A percentile compares a stretch with the other conserved stretches of the same genome.
These are phyloP conservation scores for Callosobruchus maculatus DNA, from an alignment of 2,888 invertebrate genomes.

Conservation along the genomic window DNA sequence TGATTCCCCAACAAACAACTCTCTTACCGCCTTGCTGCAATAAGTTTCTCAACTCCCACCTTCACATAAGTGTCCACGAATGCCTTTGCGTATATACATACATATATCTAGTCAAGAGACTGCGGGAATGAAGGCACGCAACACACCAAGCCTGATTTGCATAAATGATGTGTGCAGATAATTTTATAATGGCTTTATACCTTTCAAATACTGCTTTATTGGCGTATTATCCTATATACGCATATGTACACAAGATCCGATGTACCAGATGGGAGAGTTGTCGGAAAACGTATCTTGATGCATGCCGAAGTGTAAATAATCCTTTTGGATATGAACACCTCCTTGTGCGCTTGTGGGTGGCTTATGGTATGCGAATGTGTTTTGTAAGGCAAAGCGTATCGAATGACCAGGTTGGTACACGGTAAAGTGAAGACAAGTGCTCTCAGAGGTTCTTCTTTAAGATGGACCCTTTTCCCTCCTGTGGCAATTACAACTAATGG, in stretches of 20 bases:
- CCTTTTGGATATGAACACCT: background rate
- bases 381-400: too few species aligned
- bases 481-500: too few species aligned
- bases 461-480: too few species aligned
- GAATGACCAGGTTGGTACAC: too few species aligned
- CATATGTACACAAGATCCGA: background rate
- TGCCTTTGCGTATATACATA: background rate
- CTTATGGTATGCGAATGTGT: background rate
- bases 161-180: conserved; percentile 15
- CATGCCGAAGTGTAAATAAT: background rate
- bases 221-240: background rate
- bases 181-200: conserved; percentile 11
- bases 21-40: too few species aligned
- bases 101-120: background rate
- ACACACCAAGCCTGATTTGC: conserved; percentile 8
- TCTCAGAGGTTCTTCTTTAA: too few species aligned
- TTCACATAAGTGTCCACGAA: background rate
- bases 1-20: too few species aligned
- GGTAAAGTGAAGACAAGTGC: too few species aligned
- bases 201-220: conserved; percentile 6
- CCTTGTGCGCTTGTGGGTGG: background rate
- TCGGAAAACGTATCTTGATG: background rate
- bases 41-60: background rate
- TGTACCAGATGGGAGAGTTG: background rate
- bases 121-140: conserved; percentile 4